Conservation (phyloP, 1,140 invertebrate genomes). For the Aphelenchoides avenae region DNA sequence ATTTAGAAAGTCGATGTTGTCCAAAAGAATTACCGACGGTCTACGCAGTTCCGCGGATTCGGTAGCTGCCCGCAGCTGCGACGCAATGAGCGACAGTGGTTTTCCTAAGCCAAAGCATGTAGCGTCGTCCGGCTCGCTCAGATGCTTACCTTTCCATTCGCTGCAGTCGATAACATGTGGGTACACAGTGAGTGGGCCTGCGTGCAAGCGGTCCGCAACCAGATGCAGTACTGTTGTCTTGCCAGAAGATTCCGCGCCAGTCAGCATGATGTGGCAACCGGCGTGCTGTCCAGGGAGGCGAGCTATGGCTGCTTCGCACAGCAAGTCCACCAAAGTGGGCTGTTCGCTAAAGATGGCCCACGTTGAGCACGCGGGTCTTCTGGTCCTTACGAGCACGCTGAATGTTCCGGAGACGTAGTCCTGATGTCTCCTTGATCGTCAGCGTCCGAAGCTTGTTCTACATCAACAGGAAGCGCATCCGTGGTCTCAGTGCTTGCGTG, state of each 20-base stretch:
- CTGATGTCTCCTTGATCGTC: too few species aligned
- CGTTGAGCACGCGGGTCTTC: too few species aligned
- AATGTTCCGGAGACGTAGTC: too few species aligned
- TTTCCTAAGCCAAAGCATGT: slow-evolving; percentile 34
- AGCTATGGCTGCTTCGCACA: too few species aligned
- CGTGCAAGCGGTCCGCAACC: slow-evolving; percentile 12
- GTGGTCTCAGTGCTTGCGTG: too few species aligned
- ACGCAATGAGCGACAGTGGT: too few species aligned
- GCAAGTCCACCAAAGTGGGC: too few species aligned
- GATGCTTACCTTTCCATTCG: slow-evolving; percentile 26
- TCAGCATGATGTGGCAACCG: slow-evolving; percentile 5
- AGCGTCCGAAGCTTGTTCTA: too few species aligned
- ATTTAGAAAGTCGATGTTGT: slow-evolving; percentile 43
- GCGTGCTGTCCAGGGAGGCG: too few species aligned
- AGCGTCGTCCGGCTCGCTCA: background rate
- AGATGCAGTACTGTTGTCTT: slow-evolving; percentile 17
- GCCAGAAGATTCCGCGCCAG: slow-evolving; percentile 18
- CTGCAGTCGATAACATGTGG: slow-evolving; percentile 26
- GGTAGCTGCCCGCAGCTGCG: slow-evolving; percentile 19
- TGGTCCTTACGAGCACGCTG: too few species aligned
- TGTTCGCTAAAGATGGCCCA: too few species aligned
- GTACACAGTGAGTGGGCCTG: slow-evolving; percentile 16
- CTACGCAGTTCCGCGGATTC: slow-evolving; percentile 13
- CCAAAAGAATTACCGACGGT: slow-evolving; percentile 37
- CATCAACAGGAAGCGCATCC: too few species aligned